Base-by-base conservation (phyloP, 2,888 invertebrate genomes). In the Anoplius nigerrimus region DNA sequence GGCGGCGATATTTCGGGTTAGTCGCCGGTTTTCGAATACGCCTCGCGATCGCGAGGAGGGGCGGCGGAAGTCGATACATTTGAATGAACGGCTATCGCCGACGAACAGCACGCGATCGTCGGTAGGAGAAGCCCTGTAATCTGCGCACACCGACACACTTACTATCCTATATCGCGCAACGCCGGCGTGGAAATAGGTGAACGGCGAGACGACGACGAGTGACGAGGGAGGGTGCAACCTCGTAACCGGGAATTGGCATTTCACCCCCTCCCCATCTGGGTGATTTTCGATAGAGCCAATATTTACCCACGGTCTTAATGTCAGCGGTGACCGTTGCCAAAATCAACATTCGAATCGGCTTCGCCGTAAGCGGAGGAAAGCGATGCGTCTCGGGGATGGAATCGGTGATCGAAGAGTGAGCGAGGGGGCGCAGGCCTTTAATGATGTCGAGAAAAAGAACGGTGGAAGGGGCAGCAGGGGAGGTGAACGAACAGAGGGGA, bases 321-420 rank as follows among this genome's bases (percentile, higher is more conserved):
- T 80, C 81, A 79, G 78, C 64, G 72, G 57, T 63, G 70, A 48
- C 63, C 71, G 67, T 65, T 76, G 82, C 83, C 83, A 83, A 82
- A 82, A 80, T 75, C 75, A 83, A 83, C 81, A 82, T 79, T 76
- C 76, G 72, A 78, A 81, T 80, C 73, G 81, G 73, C 78, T 82
- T 75, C 76, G 75, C 75, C 59, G 72, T 79, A 75, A 81, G 75
- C 72, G 66, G 69, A 34, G 34, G 34, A 34, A 13, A 34, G 34
- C 34, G 11, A 34, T 34, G 34, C 34, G 34, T 34, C 11, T 34
- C 8, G 34, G 1, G 6, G 34, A 64, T 56, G 67, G 61, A 53
- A 54, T 59, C 59, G 61, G 42, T 15, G 22, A 69, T 46, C 13
- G 34, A 24, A n/a, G 18, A 34, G 6, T 11, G 15, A 55, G 16